Percentiles rank a stretch among this genome's conserved stretches.
Evolutionary conservation across 1,140 invertebrate genomes (phyloP).

Genomic region (Penaeus indicus): DNA sequence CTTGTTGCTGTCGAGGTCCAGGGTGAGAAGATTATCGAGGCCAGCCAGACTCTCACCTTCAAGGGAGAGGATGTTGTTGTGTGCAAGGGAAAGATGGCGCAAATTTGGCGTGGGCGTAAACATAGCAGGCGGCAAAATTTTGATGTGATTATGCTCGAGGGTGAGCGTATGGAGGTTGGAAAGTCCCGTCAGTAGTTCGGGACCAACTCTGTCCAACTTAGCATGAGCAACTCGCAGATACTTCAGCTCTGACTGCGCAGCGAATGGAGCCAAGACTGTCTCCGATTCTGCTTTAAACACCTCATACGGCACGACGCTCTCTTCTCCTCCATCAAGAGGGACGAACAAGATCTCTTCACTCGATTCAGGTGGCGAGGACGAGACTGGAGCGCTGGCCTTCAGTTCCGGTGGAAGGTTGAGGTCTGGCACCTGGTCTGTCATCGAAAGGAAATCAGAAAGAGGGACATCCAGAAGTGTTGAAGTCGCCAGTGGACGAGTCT

Average conservation of each 20-base stretch:
- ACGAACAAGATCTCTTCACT: constrained; percentile 33
- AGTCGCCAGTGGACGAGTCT: constrained; percentile 40
- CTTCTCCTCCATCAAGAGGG: constrained; percentile 21
- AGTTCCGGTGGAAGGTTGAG: constrained; percentile 53
- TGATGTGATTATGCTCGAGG: constrained; percentile 60
- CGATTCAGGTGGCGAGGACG: background rate
- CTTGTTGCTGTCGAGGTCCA: constrained; percentile 60
- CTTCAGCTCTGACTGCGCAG: constrained; percentile 35
- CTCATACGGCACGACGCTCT: constrained; percentile 54
- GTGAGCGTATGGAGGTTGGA: constrained; percentile 52
- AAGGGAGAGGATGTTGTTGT: constrained; percentile 56
- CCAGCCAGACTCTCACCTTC: constrained; percentile 51
- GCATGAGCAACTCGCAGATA: constrained; percentile 61
- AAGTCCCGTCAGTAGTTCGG: constrained; percentile 54
- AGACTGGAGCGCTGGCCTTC: background rate
- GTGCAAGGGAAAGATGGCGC: constrained; percentile 53
- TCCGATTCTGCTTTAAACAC: constrained; percentile 48
- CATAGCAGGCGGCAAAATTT: constrained; percentile 53
- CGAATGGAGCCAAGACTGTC: constrained; percentile 52
- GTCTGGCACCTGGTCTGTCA: constrained; percentile 45
- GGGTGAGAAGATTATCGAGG: constrained; percentile 52
- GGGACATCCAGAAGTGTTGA: constrained; percentile 58
- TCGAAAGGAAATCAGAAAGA: constrained; percentile 47
- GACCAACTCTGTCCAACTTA: constrained; percentile 49
- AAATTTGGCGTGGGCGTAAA: constrained; percentile 52